Percentiles rank a stretch among this genome's conserved stretches.
Evolutionary conservation across 2,797 vertebrate species (phyloP).

Genomic region (Zenarchopterus dispar): DNA sequence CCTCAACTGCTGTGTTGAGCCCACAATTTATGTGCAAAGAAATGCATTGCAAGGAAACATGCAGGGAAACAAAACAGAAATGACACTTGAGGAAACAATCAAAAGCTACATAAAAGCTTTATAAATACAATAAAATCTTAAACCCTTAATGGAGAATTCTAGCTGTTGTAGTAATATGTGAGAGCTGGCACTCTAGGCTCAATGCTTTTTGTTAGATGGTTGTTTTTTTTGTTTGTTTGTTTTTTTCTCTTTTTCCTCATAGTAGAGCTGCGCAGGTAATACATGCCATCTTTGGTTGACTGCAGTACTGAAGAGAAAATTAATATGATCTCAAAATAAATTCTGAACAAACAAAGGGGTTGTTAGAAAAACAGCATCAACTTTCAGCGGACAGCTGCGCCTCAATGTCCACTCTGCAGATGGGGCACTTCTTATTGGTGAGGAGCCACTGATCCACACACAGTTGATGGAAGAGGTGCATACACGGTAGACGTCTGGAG

Average conservation of each 20-base stretch:
- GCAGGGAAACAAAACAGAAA: slow-evolving; percentile 90
- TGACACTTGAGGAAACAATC: slow-evolving; percentile 91
- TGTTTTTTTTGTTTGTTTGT: slow-evolving; percentile 33
- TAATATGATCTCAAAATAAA: slow-evolving; percentile 82
- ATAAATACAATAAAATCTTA: slow-evolving; percentile 99
- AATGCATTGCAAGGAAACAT: slow-evolving; percentile 99
- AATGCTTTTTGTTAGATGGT: slow-evolving; percentile 81
- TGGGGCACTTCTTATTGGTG: slow-evolving; percentile 99
- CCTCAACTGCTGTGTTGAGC: slow-evolving; percentile 92
- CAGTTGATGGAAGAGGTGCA: slow-evolving; percentile 99
- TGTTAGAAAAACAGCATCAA: slow-evolving; percentile 91
- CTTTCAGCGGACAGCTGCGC: slow-evolving; percentile 98
- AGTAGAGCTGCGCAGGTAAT: slow-evolving; percentile 92
- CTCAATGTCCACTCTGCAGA: slow-evolving; percentile 99
- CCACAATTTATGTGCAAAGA: slow-evolving; percentile 99
- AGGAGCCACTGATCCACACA: slow-evolving; percentile 99
- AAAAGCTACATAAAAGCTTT: slow-evolving; percentile 94
- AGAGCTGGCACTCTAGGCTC: slow-evolving; percentile 94
- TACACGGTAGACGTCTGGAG: slow-evolving; percentile 96
- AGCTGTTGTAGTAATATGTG: slow-evolving; percentile 95
- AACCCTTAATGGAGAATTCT: slow-evolving; percentile 90
- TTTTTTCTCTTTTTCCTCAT: slow-evolving; percentile 60
- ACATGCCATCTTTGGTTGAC: slow-evolving; percentile 99
- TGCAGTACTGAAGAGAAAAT: slow-evolving; percentile 93
- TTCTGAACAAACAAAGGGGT: slow-evolving; percentile 82